A percentile compares a stretch with the other conserved stretches of the same genome.
These are phyloP conservation scores for cattle (Bos taurus) DNA, from an alignment of 2,113 vertebrate genomes.

Conservation along the genomic window ARS-UCD2.0 NC_037333.1:79572501-79573000, in stretches of 20 bases:
- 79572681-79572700: background rate
- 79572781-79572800: background rate
- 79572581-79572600: background rate
- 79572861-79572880: background rate
- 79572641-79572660: background rate
- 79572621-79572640: background rate
- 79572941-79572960: background rate
- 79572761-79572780: background rate
- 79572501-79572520: background rate
- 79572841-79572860: background rate
- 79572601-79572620: background rate
- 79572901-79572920: background rate
- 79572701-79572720: background rate
- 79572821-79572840: fast-evolving
- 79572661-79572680: background rate
- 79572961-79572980: background rate
- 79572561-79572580: background rate
- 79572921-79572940: background rate
- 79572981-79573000: background rate
- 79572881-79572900: background rate
- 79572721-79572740: background rate
- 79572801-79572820: background rate
- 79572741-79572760: background rate
- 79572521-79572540: background rate
- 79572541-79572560: background rate